Evolutionary conservation across 2,113 vertebrate species (phyloP), one percentile per base, ranked within the genome.

Genomic region (Cromileptes altivelis): DNA sequence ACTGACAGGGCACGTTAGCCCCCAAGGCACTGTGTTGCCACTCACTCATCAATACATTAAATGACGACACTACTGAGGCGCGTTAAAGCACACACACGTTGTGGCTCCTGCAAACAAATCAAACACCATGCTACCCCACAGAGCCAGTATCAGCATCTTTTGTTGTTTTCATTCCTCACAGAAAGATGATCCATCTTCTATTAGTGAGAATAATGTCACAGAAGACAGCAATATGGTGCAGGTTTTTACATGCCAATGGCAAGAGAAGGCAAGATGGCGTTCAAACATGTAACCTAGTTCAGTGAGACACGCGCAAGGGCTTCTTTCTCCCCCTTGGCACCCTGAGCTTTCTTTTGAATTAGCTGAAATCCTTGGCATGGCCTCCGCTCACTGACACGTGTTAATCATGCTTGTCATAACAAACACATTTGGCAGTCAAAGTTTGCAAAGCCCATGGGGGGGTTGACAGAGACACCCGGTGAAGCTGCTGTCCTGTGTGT

Each of bases 401-500:
- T 72, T 88, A 80, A 84, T 86, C 78, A 75, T n/a, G 49, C 83
- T 40, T 85, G 87, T 91, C 91, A 89, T 62, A 89, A 85, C 82
- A 91, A 70, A 82, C 72, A 65, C 64, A 86, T 33, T 72, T 72
- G 64, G 76, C 18, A 57, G 84, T 65, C 75, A 75, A 74, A 15
- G 42, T 69, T 69, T 27, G 45, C 1, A 81, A 80, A 88, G 65
- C 50, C 69, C 17, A 7, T 11, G 56, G 62, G 72, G 30, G 75
- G 25, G 58, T 40, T 63, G 47, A 81, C 42, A 71, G 56, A 47
- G 67, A 42, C 45, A 42, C 23, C 45, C 37, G 11, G 75, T 58
- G 55, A 74, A 49, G 49, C 27, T 65, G 45, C 52, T 61, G 42
- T 45, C 42, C 42, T 45, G 27, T 49, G 49, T 55, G 23, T 52